Percentiles rank a stretch among this genome's conserved stretches.
phyloP scores from a whole-genome alignment of 1,140 invertebrate species.

The Procambarus clarkii region DNA sequence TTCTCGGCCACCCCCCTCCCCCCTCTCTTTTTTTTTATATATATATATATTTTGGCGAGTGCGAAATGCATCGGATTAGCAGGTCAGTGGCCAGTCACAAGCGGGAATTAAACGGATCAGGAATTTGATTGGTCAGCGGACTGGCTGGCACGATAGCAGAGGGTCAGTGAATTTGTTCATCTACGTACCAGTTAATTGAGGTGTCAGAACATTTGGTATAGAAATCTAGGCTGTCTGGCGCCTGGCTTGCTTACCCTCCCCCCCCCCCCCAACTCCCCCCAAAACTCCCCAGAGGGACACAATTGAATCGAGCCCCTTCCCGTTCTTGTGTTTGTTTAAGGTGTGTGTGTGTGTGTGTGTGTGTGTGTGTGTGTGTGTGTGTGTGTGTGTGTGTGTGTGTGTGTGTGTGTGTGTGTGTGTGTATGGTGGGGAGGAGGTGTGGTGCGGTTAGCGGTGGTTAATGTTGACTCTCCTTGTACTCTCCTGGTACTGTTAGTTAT shows the following conservation, averaged over 20 bases:
- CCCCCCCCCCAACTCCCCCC: too few relatives aligned
- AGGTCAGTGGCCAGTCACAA: slow-evolving; percentile 66
- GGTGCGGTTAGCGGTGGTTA: too few relatives aligned
- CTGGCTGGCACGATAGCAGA: slow-evolving; percentile 67
- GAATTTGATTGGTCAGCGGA: slow-evolving; percentile 67
- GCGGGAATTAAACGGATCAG: slow-evolving; percentile 66
- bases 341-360: too few relatives aligned
- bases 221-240: slow-evolving; percentile 65
- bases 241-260: slow-evolving; percentile 16
- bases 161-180: slow-evolving; percentile 67
- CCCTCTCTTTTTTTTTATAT: not conserved
- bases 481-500: too few relatives aligned
- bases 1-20: not conserved
- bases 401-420: too few relatives aligned
- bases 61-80: slow-evolving; percentile 61
- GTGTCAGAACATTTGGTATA: slow-evolving; percentile 70
- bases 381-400: too few relatives aligned
- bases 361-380: too few relatives aligned
- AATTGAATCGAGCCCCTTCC: slow-evolving; percentile 45
- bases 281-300: slow-evolving; percentile 32
- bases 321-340: not conserved
- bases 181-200: slow-evolving; percentile 65
- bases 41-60: slow-evolving; percentile 56
- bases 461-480: too few relatives aligned
- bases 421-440: too few relatives aligned